A percentile compares a stretch with the other conserved stretches of the same genome.
Conservation (phyloP, 2,797 vertebrate genomes). For the Schizothorax lantsangensis region DNA sequence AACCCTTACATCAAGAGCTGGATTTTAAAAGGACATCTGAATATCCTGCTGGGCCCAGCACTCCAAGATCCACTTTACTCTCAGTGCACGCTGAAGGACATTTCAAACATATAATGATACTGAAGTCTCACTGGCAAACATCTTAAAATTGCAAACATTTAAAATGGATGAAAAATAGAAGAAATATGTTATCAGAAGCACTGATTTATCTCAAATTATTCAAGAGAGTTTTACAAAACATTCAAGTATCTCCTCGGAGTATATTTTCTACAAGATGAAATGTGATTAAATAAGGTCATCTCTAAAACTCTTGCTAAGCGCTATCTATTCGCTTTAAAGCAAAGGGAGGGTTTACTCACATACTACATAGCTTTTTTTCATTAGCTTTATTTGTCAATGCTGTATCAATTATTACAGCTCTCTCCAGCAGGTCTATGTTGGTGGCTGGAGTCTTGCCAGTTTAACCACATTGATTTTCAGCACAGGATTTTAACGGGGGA, state of each 20-base stretch:
- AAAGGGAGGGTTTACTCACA: constrained; percentile 27
- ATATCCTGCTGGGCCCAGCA: not conserved
- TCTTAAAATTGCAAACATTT: not conserved
- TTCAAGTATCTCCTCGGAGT: not conserved
- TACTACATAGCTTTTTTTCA: constrained; percentile 31
- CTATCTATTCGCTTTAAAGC: constrained; percentile 19
- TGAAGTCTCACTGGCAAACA: not conserved
- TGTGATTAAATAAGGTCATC: constrained; percentile 22
- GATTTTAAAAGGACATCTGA: not conserved
- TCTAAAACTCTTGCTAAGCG: constrained; percentile 9
- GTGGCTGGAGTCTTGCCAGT: constrained; percentile 44
- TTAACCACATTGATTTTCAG: constrained; percentile 49
- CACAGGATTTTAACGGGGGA: constrained; percentile 35
- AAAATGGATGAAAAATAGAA: not conserved
- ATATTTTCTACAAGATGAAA: constrained; percentile 13
- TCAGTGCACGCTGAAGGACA: not conserved
- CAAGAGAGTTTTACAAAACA: constrained; percentile 1
- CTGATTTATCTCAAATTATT: constrained; percentile 8
- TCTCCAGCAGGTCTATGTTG: constrained; percentile 30
- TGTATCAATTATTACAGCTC: constrained; percentile 53
- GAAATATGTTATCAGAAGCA: not conserved
- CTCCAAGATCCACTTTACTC: not conserved
- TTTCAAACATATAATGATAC: constrained; percentile 2
- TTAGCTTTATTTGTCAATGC: constrained; percentile 50
- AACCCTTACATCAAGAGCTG: constrained; percentile 4